Percentiles rank a stretch among this genome's conserved stretches.
phyloP scores from a whole-genome alignment of 2,797 vertebrate species.

The Chaetodon trifasciatus region DNA sequence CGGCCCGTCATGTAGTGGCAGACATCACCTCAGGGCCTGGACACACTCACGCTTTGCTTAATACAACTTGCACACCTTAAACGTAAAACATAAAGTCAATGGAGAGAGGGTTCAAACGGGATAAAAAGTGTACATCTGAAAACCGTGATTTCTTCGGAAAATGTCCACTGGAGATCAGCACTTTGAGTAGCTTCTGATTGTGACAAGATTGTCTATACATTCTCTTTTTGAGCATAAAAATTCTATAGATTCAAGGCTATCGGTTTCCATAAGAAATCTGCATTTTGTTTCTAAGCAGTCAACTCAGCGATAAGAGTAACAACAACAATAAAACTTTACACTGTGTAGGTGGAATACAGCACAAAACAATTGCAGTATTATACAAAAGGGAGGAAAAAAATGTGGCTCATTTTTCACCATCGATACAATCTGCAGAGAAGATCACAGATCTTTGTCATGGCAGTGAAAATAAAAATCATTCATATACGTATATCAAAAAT shows the following conservation, averaged over 20 bases:
- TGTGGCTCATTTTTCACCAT: conserved; percentile 74
- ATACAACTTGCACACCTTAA: conserved; percentile 61
- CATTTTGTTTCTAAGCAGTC: conserved; percentile 78
- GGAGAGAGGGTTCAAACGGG: conserved; percentile 23
- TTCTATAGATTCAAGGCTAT: conserved; percentile 83
- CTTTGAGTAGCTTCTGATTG: conserved; percentile 73
- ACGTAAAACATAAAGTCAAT: conserved; percentile 20
- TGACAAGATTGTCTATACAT: conserved; percentile 89
- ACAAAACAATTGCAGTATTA: conserved; percentile 72
- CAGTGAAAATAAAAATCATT: conserved; percentile 84
- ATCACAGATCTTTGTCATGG: conserved; percentile 85
- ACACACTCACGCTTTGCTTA: conserved; percentile 48
- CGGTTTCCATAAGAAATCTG: conserved; percentile 80
- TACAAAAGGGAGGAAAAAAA: conserved; percentile 65
- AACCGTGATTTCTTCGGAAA: conserved; percentile 63
- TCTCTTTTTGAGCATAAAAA: conserved; percentile 82
- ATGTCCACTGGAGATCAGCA: conserved; percentile 71
- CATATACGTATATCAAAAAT: conserved; percentile 84
- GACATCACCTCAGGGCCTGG: conserved; percentile 76
- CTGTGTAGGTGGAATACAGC: conserved; percentile 73
- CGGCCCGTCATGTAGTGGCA: conserved; percentile 79
- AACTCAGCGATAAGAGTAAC: conserved; percentile 64
- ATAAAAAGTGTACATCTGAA: conserved; percentile 52
- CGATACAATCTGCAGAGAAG: conserved; percentile 79
- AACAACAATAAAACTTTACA: conserved; percentile 69